A percentile compares a stretch with the other conserved stretches of the same genome.
phyloP scores from a whole-genome alignment of 2,113 vertebrate genomes.

The Toxostoma redivivum region DNA sequence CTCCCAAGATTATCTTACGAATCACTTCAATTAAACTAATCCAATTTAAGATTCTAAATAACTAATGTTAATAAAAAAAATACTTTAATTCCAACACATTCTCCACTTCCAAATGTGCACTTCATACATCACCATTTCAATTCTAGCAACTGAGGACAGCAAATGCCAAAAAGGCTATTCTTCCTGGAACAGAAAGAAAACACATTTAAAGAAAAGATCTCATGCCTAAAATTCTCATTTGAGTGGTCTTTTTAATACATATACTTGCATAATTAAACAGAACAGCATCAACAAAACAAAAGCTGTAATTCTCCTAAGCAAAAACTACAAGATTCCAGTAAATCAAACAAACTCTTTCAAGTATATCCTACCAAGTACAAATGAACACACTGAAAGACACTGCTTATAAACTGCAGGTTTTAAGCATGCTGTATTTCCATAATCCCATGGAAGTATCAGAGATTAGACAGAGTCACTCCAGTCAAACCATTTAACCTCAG shows the following conservation, averaged over 20 bases:
- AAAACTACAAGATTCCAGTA: background rate
- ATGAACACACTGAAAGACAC: background rate
- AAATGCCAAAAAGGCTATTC: background rate
- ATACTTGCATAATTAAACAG: background rate
- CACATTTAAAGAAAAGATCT: background rate
- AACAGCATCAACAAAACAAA: background rate
- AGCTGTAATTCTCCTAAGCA: background rate
- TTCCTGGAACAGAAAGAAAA: background rate
- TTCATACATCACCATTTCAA: background rate
- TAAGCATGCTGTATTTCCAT: background rate
- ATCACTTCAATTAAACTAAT: background rate
- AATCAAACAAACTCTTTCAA: background rate
- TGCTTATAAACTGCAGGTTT: background rate
- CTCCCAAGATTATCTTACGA: background rate
- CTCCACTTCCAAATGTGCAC: background rate
- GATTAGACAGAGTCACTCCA: background rate
- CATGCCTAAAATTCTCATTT: background rate
- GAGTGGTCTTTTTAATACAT: background rate
- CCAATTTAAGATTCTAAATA: background rate
- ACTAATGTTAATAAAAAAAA: background rate
- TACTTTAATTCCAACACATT: background rate
- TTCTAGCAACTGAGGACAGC: background rate
- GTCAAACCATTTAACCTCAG: background rate
- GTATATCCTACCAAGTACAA: background rate
- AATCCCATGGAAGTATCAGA: background rate